Conservation (phyloP, 2,888 invertebrate genomes). For the Chrysotoxum bicinctum region DNA sequence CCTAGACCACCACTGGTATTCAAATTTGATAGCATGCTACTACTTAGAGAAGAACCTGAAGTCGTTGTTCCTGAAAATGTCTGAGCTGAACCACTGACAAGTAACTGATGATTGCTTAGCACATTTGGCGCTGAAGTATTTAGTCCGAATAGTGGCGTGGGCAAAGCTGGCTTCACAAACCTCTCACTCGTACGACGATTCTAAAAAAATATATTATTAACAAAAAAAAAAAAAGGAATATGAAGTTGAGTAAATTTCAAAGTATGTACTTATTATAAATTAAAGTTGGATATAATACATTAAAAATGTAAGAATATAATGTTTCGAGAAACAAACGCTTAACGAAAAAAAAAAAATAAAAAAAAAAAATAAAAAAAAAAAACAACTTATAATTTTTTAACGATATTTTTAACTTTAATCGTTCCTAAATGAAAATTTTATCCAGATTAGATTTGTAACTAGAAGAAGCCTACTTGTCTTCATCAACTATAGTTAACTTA, state of each 20-base stretch:
- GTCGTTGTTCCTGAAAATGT: conserved; percentile 65
- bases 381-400: no score
- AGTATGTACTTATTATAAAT: neutral
- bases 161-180: conserved; percentile 93
- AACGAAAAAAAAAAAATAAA: no score
- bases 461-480: no score
- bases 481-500: no score
- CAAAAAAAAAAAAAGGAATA: conserved; percentile 5
- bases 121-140: conserved; percentile 82
- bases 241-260: no score
- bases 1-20: conserved; percentile 74
- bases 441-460: no score
- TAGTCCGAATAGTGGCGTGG: conserved; percentile 83
- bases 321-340: no score
- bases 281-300: no score
- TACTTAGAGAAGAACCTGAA: conserved; percentile 35
- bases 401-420: no score
- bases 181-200: conserved; percentile 89
- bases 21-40: conserved; percentile 77
- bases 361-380: no score
- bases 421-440: no score
- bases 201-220: conserved; percentile 77
- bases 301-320: no score
- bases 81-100: conserved; percentile 74
- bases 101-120: conserved; percentile 77